Conservation (phyloP, 2,888 invertebrate species). For the Lapara coniferarum region DNA sequence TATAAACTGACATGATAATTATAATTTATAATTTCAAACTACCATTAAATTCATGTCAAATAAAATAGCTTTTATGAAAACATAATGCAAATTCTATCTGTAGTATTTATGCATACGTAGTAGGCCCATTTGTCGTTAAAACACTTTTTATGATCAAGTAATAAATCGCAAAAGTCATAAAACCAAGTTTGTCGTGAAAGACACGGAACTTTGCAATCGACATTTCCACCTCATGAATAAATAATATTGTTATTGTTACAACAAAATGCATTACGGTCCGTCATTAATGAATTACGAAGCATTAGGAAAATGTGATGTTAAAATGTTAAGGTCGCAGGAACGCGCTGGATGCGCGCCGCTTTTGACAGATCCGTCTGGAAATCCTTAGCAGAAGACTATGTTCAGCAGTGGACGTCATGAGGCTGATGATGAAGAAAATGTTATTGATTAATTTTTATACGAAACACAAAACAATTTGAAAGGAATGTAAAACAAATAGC, state of each 20-base stretch:
- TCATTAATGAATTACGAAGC: no score
- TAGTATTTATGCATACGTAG: not conserved
- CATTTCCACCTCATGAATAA: conserved; percentile 15
- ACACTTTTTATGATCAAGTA: conserved; percentile 19
- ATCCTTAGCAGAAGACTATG: no score
- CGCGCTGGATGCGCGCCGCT: no score
- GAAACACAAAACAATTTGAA: no score
- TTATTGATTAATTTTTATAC: no score
- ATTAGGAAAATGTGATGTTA: no score
- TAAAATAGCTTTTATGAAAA: conserved; percentile 6
- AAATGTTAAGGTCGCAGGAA: no score
- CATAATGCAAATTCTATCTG: no score
- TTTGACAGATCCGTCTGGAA: no score
- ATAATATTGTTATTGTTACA: conserved; percentile 6
- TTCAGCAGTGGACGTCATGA: no score
- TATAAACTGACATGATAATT: not conserved
- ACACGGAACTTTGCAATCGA: conserved; percentile 17
- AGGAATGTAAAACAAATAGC: no score
- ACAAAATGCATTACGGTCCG: not conserved
- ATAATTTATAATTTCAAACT: conserved; percentile 5
- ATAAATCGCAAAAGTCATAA: conserved; percentile 27
- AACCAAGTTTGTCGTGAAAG: conserved; percentile 29
- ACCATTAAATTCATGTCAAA: not conserved
- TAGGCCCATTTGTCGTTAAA: conserved; percentile 18
- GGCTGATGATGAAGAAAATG: no score